Evolutionary conservation across 2,113 vertebrate species (phyloP).

Genomic region (Grammomys dolichurus): DNA sequence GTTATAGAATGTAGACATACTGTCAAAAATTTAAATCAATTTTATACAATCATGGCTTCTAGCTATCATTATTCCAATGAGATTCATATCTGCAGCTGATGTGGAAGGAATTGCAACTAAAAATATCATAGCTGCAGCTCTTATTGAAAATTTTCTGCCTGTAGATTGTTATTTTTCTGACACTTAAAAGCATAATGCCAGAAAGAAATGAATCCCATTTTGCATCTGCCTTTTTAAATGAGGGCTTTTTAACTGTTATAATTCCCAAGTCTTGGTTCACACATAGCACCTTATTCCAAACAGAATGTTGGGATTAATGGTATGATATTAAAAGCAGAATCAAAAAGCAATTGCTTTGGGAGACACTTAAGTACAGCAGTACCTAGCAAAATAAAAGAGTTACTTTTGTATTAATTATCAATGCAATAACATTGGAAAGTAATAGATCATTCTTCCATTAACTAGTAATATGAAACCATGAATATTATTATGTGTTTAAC

Average conservation of each 20-base stretch:
- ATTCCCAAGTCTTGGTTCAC: slow-evolving; percentile 54
- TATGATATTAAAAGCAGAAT: slow-evolving; percentile 75
- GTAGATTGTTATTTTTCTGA: slow-evolving; percentile 72
- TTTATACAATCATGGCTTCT: slow-evolving; percentile 69
- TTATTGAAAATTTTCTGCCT: slow-evolving; percentile 67
- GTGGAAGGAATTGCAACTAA: slow-evolving; percentile 71
- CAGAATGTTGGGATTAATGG: slow-evolving; percentile 77
- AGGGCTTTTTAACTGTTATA: slow-evolving; percentile 75
- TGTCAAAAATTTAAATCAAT: slow-evolving; percentile 73
- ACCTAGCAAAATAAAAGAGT: slow-evolving; percentile 61
- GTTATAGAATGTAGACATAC: slow-evolving; percentile 65
- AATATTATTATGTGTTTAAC: slow-evolving; percentile 62
- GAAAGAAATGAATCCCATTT: slow-evolving; percentile 76
- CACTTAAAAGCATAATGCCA: slow-evolving; percentile 72
- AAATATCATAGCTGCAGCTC: slow-evolving; percentile 63
- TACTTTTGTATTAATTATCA: slow-evolving; percentile 64
- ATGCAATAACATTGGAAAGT: slow-evolving; percentile 26
- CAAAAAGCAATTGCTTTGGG: slow-evolving; percentile 80
- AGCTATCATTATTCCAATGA: slow-evolving; percentile 69
- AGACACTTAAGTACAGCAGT: slow-evolving; percentile 71
- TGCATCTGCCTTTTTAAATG: slow-evolving; percentile 73
- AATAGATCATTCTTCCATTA: slow-evolving; percentile 50
- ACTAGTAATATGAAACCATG: slow-evolving; percentile 32
- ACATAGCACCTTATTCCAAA: slow-evolving; percentile 68
- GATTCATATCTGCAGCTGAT: slow-evolving; percentile 73